A percentile compares a stretch with the other conserved stretches of the same genome.
Evolutionary conservation across 53 echinoderm and acorn worm genomes (phyloP).

Genomic region (Stichopus horrens): DNA sequence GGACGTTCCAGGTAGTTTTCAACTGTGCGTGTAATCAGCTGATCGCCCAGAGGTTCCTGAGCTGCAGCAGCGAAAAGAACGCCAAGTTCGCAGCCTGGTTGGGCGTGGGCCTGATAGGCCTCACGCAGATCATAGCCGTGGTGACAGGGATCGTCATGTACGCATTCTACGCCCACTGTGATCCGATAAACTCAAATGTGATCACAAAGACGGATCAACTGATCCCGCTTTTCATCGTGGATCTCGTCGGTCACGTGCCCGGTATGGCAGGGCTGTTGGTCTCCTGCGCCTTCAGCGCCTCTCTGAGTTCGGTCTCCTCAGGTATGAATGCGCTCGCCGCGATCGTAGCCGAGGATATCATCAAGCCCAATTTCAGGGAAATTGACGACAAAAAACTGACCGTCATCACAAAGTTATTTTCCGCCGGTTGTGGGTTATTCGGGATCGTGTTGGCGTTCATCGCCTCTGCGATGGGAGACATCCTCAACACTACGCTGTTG

Average conservation of each 20-base stretch:
- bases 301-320: constrained; percentile 61
- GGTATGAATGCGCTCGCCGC: constrained; percentile 47
- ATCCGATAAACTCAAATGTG: constrained; percentile 52
- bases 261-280: constrained; percentile 73
- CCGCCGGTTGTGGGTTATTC: constrained; percentile 45
- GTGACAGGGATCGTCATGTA: constrained; percentile 76
- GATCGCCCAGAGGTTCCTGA: constrained; percentile 78
- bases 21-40: constrained; percentile 77
- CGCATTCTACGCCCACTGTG: constrained; percentile 69
- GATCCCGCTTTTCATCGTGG: constrained; percentile 69
- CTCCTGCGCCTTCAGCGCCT: constrained; percentile 71
- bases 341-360: constrained; percentile 41
- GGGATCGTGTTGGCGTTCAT: constrained; percentile 39
- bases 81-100: constrained; percentile 62
- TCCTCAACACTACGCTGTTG: constrained; percentile 25
- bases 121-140: constrained; percentile 64
- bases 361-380: constrained; percentile 33
- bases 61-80: constrained; percentile 65
- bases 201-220: constrained; percentile 67
- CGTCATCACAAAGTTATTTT: constrained; percentile 38
- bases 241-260: constrained; percentile 61
- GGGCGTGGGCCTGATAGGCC: constrained; percentile 17
- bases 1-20: constrained; percentile 68
- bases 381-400: constrained; percentile 39
- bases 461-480: constrained; percentile 32